These are phyloP conservation scores for Sepioteuthis lessoniana DNA, from an alignment of 2,888 invertebrate genomes.

Conservation along the genomic window DNA sequence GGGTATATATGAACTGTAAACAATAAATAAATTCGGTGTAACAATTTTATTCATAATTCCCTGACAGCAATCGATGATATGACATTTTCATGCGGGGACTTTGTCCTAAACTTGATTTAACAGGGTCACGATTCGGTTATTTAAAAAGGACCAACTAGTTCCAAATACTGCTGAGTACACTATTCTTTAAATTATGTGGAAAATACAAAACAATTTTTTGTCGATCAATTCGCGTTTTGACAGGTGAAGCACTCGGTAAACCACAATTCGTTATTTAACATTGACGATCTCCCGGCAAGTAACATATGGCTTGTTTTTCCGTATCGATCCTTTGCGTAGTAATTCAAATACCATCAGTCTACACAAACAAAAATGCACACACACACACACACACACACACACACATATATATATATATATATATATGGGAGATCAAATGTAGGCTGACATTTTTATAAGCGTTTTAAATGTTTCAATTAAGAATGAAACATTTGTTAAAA, in stretches of 20 bases:
- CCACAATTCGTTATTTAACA: background rate
- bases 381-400: background rate
- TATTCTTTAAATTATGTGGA: background rate
- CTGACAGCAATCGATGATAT: background rate
- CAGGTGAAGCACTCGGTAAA: background rate
- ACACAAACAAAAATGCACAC: background rate
- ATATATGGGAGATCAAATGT: no score
- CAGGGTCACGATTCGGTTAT: background rate
- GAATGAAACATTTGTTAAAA: no score
- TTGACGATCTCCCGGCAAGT: background rate
- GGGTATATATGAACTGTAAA: background rate
- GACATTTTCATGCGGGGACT: background rate
- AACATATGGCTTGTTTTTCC: background rate
- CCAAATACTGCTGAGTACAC: background rate
- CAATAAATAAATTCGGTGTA: background rate
- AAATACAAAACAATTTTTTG: background rate
- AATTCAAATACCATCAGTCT: background rate
- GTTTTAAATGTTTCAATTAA: background rate
- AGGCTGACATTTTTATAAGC: background rate
- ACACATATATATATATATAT: background rate
- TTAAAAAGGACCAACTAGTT: background rate
- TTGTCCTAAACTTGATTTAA: background rate
- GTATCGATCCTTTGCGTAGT: background rate
- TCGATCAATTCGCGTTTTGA: background rate
- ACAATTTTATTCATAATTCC: background rate